Percentiles rank a stretch among this genome's conserved stretches.
Evolutionary conservation across 2,113 vertebrate species (phyloP).

Genomic region (Scalopus aquaticus): DNA sequence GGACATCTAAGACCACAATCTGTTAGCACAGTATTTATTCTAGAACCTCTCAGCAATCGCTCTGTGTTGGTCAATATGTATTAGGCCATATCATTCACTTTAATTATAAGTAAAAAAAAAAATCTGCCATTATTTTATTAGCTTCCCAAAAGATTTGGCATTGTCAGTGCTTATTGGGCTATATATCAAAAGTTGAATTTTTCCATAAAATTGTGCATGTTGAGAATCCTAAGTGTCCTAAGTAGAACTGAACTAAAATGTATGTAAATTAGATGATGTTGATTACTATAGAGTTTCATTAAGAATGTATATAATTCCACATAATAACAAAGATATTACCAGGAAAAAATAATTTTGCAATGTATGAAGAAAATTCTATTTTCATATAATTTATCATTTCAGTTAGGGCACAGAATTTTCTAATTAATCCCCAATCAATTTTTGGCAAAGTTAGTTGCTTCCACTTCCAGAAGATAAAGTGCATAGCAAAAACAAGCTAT

Average conservation of each 20-base stretch:
- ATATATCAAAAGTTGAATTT: background rate
- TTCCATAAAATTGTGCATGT: background rate
- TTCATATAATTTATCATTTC: constrained; percentile 60
- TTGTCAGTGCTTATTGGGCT: background rate
- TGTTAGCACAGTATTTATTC: background rate
- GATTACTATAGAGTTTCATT: background rate
- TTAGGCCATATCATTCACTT: constrained; percentile 1
- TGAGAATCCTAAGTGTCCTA: background rate
- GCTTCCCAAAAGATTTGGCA: background rate
- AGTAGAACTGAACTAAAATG: constrained; percentile 7
- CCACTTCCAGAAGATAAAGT: constrained; percentile 56
- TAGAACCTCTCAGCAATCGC: background rate
- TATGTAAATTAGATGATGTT: constrained; percentile 25
- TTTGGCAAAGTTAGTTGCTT: constrained; percentile 50
- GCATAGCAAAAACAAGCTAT: constrained; percentile 42
- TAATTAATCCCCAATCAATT: constrained; percentile 65
- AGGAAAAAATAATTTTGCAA: constrained; percentile 29
- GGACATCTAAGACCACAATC: background rate
- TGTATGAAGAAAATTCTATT: constrained; percentile 6
- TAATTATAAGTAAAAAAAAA: background rate
- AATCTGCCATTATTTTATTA: background rate
- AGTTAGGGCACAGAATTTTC: constrained; percentile 63
- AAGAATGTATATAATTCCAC: background rate
- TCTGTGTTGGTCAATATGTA: background rate
- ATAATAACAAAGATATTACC: background rate